Conservation (phyloP, 2,797 vertebrate genomes). For the Xenops minutus region DNA sequence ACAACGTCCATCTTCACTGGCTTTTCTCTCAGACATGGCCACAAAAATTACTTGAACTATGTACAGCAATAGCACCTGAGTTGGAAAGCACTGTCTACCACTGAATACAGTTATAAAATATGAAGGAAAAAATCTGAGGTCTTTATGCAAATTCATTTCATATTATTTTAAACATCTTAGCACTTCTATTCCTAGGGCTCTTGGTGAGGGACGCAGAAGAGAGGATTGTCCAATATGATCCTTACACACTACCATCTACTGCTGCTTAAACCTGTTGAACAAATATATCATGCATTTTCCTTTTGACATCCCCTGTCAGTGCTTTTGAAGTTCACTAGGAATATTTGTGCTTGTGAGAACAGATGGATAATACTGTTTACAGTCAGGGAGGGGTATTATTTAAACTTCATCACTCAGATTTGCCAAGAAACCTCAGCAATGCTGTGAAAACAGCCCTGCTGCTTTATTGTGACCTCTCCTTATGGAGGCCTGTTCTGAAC, state of each 20-base stretch:
- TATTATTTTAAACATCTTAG: not conserved
- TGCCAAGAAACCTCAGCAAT: not conserved
- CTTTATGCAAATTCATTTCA: not conserved
- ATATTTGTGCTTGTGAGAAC: not conserved
- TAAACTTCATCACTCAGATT: not conserved
- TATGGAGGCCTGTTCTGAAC: not conserved
- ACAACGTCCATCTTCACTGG: not conserved
- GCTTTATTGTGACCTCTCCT: not conserved
- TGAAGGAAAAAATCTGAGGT: not conserved
- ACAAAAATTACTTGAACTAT: not conserved
- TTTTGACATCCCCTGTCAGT: not conserved
- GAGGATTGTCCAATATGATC: not conserved
- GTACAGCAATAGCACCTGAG: not conserved
- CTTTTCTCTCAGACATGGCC: not conserved
- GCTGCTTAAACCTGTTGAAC: not conserved
- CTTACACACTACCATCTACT: not conserved
- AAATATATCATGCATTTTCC: not conserved
- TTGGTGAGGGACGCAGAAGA: not conserved
- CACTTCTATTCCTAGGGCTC: not conserved
- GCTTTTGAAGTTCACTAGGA: not conserved
- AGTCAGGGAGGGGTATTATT: not conserved
- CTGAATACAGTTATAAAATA: not conserved
- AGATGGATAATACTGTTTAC: slow-evolving; percentile 6
- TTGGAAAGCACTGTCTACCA: not conserved
- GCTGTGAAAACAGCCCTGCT: not conserved